Percentiles rank a stretch among this genome's conserved stretches.
Conservation (phyloP, 2,797 vertebrate species). For the Chanos chanos region DNA sequence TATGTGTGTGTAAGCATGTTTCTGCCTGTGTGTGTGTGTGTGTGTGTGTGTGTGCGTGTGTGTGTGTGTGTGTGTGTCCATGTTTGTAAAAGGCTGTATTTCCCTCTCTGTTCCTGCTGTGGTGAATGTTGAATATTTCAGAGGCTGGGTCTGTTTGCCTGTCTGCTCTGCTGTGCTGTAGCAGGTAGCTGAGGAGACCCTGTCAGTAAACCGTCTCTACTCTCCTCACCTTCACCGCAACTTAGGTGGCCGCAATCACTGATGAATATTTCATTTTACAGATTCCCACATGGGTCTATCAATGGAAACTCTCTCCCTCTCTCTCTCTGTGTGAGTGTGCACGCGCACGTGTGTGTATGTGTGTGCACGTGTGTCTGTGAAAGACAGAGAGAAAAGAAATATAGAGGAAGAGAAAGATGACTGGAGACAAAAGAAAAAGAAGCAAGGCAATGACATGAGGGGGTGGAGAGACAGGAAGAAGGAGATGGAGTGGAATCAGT, state of each 20-base stretch:
- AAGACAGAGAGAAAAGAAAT: not conserved
- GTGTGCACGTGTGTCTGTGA: not conserved
- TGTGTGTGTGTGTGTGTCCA: constrained; percentile 8
- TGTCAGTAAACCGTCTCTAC: constrained; percentile 14
- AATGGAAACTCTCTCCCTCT: constrained; percentile 7
- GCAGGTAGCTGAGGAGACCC: not conserved
- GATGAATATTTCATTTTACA: constrained; percentile 36
- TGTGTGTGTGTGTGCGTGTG: not conserved
- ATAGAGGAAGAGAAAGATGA: not conserved
- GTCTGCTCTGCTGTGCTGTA: not conserved
- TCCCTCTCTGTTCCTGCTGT: not conserved
- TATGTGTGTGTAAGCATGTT: not conserved
- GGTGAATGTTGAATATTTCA: constrained; percentile 24
- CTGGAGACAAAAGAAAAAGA: too few species aligned
- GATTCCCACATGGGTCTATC: not conserved
- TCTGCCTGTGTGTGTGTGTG: constrained; percentile 1
- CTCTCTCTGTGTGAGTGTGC: too few species aligned
- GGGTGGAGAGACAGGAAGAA: too few species aligned
- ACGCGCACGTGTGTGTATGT: not conserved
- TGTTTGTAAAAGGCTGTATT: constrained; percentile 22
- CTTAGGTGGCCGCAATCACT: constrained; percentile 22
- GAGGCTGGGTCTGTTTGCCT: constrained; percentile 9
- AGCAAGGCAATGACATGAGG: too few species aligned
- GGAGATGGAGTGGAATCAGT: too few species aligned
- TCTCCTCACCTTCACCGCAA: constrained; percentile 23